A percentile compares a stretch with the other conserved stretches of the same genome.
Evolutionary conservation across 2,888 invertebrate genomes (phyloP).

Genomic region (Eupithecia subfuscata): DNA sequence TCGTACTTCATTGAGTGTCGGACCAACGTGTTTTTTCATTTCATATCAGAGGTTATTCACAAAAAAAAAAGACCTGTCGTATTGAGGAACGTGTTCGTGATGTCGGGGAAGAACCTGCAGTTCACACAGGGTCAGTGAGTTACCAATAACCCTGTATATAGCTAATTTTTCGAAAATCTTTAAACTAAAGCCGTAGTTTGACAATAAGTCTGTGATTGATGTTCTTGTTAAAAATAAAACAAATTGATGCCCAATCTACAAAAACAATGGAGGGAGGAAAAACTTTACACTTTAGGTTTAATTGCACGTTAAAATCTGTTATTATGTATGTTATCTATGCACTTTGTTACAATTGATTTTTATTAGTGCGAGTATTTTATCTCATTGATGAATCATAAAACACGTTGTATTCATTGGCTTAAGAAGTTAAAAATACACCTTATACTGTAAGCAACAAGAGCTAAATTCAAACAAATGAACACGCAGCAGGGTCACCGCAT

Average conservation of each 20-base stretch:
- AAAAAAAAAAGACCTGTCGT: too few relatives aligned
- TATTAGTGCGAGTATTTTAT: background rate
- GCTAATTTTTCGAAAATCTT: background rate
- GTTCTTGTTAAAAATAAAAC: background rate
- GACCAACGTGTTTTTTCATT: too few relatives aligned
- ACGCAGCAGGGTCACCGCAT: conserved; percentile 35
- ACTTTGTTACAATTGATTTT: background rate
- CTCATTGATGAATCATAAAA: conserved; percentile 6
- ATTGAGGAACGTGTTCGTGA: too few relatives aligned
- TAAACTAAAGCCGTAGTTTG: background rate
- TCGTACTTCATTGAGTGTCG: too few relatives aligned
- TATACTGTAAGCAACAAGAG: background rate
- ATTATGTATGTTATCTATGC: background rate
- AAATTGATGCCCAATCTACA: too few relatives aligned
- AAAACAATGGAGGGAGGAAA: background rate
- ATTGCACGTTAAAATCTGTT: background rate
- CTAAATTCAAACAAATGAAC: background rate
- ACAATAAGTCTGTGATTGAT: background rate
- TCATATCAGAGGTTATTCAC: too few relatives aligned
- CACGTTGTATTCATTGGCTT: background rate
- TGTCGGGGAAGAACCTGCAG: too few relatives aligned
- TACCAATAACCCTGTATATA: too few relatives aligned
- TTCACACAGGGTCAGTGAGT: too few relatives aligned
- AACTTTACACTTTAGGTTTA: background rate
- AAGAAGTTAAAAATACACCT: background rate